Base-by-base conservation (phyloP, 53 echinoderm and acorn worm genomes). In the Holothuria scabra region DNA sequence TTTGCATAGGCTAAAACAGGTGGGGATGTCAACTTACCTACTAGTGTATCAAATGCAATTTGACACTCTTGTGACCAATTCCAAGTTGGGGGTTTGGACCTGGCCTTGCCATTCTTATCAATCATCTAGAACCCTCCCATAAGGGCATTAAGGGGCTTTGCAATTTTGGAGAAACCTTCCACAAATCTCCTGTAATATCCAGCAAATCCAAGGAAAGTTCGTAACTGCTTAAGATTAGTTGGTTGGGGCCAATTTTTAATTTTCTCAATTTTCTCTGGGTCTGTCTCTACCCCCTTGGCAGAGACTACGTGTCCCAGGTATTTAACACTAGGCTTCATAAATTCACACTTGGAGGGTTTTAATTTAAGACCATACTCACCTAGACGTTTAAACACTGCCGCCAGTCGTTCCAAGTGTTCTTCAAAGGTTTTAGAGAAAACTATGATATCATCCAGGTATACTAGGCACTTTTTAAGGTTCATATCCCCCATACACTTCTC, bases 371-470 rank as follows among this genome's bases (percentile, higher is more conserved):
- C 85, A 44, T 74, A 74, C 0, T 30, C 38, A 11, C n/a, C 16
- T 18, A 85, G 64, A 13, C 75, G 24, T 41, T 74, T 33, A 12
- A 85, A 63, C 12, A 85, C 68, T 8, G 21, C 34, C 11, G 16
- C 25, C 22, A 85, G 28, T 11, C 85, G 46, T 12, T 85, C 63
- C 5, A 59, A 26, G 29, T 85, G 85, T 75, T 85, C 74, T 1
- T 85, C 75, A 8, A 85, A 1, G 33, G 38, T 85, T 12, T 62
- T 60, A 26, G 85, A 85, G 41, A 85, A 85, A 6, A 85, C 5
- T 28, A 74, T 85, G 1, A 85, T 75, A 28, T 85, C 85, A 21
- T 85, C 62, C n/a, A 85, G 61, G 46, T 85, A 85, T n/a, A 85
- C 85, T 1, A 85, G 41, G 41, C 85, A 85, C 22, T 58, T 25